Evolutionary conservation across 2,113 vertebrate genomes (phyloP).

Genomic region (Abramis brama): DNA sequence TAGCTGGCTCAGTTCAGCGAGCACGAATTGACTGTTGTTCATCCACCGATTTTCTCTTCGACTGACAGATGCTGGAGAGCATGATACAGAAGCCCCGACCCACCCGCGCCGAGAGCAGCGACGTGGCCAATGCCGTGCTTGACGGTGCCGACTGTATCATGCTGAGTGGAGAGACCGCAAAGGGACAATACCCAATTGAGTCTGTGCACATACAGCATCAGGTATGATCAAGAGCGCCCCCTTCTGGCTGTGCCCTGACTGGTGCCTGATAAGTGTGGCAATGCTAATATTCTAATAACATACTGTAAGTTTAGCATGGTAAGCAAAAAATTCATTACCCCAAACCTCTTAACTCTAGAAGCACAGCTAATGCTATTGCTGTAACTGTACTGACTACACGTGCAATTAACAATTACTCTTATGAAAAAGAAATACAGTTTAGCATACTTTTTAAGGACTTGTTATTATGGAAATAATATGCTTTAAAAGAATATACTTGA

Average conservation of each 20-base stretch:
- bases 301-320: background rate
- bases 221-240: constrained; percentile 72
- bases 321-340: background rate
- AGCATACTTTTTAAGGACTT: background rate
- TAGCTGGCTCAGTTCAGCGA: background rate
- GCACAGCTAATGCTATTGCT: background rate
- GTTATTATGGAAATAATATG: background rate
- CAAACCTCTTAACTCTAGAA: background rate
- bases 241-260: background rate
- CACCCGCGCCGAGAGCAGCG: constrained; percentile 92
- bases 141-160: constrained; percentile 98
- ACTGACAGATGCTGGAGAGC: constrained; percentile 93
- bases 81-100: constrained; percentile 99
- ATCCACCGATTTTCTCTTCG: background rate
- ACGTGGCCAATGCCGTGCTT: constrained; percentile 94
- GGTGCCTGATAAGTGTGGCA: constrained; percentile 28
- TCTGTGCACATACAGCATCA: constrained; percentile 91
- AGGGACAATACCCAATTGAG: constrained; percentile 96
- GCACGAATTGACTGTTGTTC: background rate
- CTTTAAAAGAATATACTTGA: background rate
- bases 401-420: background rate
- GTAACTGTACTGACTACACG: background rate
- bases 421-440: background rate
- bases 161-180: constrained; percentile 96
- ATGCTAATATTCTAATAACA: background rate